Percentiles rank a stretch among this genome's conserved stretches.
phyloP scores from a whole-genome alignment of 35 echinoderm and acorn worm species.

The Holothuria glaberrima region DNA sequence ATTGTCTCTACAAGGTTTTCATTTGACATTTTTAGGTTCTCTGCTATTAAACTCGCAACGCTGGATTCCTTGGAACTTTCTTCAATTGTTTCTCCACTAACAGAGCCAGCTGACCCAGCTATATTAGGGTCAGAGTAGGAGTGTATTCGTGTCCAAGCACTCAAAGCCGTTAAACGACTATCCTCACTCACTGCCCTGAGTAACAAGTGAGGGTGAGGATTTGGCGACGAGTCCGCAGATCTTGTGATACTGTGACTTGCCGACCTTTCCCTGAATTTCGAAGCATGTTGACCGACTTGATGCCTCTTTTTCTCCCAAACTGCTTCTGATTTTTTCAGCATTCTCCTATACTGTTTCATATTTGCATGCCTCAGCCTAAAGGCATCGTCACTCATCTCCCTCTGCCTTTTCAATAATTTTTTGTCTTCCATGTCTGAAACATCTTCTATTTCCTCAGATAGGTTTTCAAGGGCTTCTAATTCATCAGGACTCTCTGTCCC shows the following conservation, averaged over 20 bases:
- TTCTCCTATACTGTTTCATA: conserved; percentile 45
- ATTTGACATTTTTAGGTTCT: conserved; percentile 55
- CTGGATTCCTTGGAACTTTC: conserved; percentile 48
- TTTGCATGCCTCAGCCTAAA: conserved; percentile 5
- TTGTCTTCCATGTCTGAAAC: not conserved
- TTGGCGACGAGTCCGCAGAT: not conserved
- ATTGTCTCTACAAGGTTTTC: conserved; percentile 80
- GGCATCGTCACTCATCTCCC: conserved; percentile 25
- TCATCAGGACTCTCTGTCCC: conserved; percentile 86
- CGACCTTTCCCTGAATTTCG: conserved; percentile 33
- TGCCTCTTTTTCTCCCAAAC: conserved; percentile 49
- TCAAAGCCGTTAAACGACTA: not conserved
- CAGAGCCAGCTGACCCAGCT: not conserved
- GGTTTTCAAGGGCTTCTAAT: conserved; percentile 78
- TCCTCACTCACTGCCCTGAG: conserved; percentile 1
- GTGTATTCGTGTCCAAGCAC: not conserved
- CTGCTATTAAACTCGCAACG: conserved; percentile 1
- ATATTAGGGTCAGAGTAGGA: conserved; percentile 55
- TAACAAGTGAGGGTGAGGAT: conserved; percentile 21
- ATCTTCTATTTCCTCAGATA: conserved; percentile 58
- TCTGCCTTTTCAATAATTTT: not conserved
- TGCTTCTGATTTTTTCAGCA: conserved; percentile 31
- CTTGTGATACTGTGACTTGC: conserved; percentile 40
- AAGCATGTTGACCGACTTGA: not conserved
- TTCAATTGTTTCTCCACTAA: conserved; percentile 26